Base-by-base conservation (phyloP, 2,888 invertebrate genomes). In the Saturnia pavonia region DNA sequence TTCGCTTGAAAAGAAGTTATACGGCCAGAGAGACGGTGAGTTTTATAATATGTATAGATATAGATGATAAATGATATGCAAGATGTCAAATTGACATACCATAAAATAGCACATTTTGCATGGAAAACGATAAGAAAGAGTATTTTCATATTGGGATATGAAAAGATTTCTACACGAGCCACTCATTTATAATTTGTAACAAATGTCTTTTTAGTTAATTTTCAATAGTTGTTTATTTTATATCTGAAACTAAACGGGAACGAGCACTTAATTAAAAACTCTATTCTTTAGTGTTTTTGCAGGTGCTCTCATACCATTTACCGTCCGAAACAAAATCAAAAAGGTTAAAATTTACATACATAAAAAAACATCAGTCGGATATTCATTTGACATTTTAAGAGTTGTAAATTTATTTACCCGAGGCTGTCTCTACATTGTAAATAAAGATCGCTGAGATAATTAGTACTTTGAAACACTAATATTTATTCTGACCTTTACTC, bases 311-410 rank as follows among this genome's bases (percentile, higher is more conserved):
- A 12, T 60, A 60, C 57, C 57, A 2, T 60, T 60, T 60, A 25
- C 14, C 14, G 14, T 25, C 25, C 25, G 57, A 27, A 60, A 60
- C 57, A 60, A 27, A 51, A 51, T 51, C 16, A 51, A 51, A 60
- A 60, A 60, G 57, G 27, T 27, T 27, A 60, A 57, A 60, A 27
- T 60, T 60, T 60, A 27, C 27, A 60, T 60, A 60, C 57, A 60
- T 25, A 14, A 60, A 27, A 60, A 27, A 27, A 60, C 57, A 60
- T 25, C 27, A 25, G 57, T 60, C 25, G 27, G 57, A 27, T 27
- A 14, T 27, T 60, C 25, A 60, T 11, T 60, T 27, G 57, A 27
- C 57, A 60, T 60, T 60, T 60, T 27, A 60, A 60, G 57, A 60
- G 27, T 60, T 57, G 12, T 25, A 8, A 60, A 60, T 60, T 60